Base-by-base conservation (phyloP, 2,888 invertebrate genomes). In the Thereva unica region DNA sequence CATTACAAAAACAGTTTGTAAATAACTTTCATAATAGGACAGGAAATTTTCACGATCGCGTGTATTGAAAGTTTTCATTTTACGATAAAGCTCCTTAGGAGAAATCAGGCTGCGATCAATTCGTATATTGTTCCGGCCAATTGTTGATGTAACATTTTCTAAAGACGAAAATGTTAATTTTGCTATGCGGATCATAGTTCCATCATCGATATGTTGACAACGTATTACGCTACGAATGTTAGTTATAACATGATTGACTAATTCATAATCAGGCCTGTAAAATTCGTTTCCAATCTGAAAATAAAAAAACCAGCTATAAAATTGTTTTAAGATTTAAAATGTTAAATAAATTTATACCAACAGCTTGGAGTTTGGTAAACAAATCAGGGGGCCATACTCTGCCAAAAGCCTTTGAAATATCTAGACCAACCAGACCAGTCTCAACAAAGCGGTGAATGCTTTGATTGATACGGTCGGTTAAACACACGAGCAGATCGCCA, bases 161-260 rank as follows among this genome's bases (percentile, higher is more conserved):
- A 74, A 70, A 44, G 55, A 67, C 53, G 72, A 72, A n/a, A 78
- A 77, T 5, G 80, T 80, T 55, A 80, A 63, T 67, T 78, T 79
- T 5, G 80, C 78, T 12, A 80, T 76, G 66, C 79, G 78, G 1
- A 76, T 76, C 42, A 80, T 70, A 34, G 77, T 64, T 3, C 76
- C 73, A 67, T 80, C 80, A 68, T 78, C 79, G 23, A 80, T 77
- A 12, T 76, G 67, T 1, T 77, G 76, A 41, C 73, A 71, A 65
- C 78, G 78, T 1, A 79, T 78, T 68, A 77, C 76, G 67, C 77
- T 78, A 12, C 76, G 76, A 66, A 80, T 78, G n/a, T 75, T 75
- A 56, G 73, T 74, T 64, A 80, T 79, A 9, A 80, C 78, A 56
- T 78, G 77, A 67, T 78, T 76, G 34, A 80, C 76, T 3, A 80